Base-by-base conservation (phyloP, 2,113 vertebrate species). In the Gymnocephalus cernua region DNA sequence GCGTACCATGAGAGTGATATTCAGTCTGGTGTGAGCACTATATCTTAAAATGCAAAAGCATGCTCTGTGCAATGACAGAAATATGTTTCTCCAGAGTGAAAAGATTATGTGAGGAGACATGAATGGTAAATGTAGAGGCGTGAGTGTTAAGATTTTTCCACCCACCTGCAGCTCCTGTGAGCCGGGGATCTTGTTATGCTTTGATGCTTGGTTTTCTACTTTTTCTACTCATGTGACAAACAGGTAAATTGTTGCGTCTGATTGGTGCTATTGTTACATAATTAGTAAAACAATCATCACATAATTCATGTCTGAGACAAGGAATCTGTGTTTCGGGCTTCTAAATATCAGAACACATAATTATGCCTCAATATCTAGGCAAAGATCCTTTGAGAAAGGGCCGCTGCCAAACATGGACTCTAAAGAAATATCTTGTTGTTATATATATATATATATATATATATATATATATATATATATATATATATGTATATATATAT, bases 231-330 rank as follows among this genome's bases (percentile, higher is more conserved):
- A 62, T 66, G 44, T 38, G 56, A 23, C 14, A 66, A 75, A 75
- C 32, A 32, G 35, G 21, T 62, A 67, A 44, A 66, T 63, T 27
- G 21, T 53, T 75, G 47, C 0, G 47, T 58, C 59, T 87, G 35
- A 82, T 87, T 77, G 63, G 27, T 11, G 13, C 32, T 48, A 41
- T 74, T 85, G 45, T 75, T 13, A 41, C 21, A 71, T 35, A 77
- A 77, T 77, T 44, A 75, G 32, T 51, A 23, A 82, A 3, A 25
- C 61, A 85, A 77, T 86, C 25, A 86, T 62, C 53, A 25, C 41
- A 23, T 72, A 80, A 61, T 85, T 85, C 35, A 27, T 50, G 35
- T 63, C 65, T 73, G 27, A 77, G 63, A 74, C 15, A 80, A 56
- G n/a, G 54, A 53, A 80, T 59, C 32, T 4, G 41, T 25, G 21